Evolutionary conservation across 2,113 vertebrate genomes (phyloP).

Genomic region (Oriolus oriolus): DNA sequence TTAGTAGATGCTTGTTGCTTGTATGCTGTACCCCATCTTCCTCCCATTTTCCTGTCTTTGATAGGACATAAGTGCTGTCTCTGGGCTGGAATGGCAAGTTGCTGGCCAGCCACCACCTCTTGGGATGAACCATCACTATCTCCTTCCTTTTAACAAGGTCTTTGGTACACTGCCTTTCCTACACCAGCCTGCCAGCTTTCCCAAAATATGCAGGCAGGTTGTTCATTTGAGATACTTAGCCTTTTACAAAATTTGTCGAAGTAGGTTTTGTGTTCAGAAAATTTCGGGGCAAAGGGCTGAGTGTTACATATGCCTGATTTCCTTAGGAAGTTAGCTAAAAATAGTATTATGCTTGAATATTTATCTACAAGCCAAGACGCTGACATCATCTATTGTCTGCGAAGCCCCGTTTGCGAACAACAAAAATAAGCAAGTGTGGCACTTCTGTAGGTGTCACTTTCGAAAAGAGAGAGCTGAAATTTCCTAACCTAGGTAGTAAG

Average conservation of each 20-base stretch:
- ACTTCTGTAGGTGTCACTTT: neutral
- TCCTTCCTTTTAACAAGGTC: neutral
- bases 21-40: neutral
- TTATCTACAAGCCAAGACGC: neutral
- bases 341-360: neutral
- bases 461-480: neutral
- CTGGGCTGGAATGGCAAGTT: neutral
- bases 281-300: neutral
- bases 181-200: neutral
- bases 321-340: slow-evolving; percentile 43
- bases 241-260: neutral
- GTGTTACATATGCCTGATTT: neutral
- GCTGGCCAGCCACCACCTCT: neutral
- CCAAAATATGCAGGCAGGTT: neutral
- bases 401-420: neutral
- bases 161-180: neutral
- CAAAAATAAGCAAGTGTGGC: neutral
- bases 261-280: neutral
- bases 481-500: neutral
- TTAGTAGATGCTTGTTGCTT: neutral
- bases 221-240: neutral
- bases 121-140: neutral
- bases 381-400: slow-evolving; percentile 42
- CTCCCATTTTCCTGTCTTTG: neutral
- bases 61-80: neutral